phyloP scores from a whole-genome alignment of 2,797 vertebrate genomes.

The Coluber constrictor region DNA sequence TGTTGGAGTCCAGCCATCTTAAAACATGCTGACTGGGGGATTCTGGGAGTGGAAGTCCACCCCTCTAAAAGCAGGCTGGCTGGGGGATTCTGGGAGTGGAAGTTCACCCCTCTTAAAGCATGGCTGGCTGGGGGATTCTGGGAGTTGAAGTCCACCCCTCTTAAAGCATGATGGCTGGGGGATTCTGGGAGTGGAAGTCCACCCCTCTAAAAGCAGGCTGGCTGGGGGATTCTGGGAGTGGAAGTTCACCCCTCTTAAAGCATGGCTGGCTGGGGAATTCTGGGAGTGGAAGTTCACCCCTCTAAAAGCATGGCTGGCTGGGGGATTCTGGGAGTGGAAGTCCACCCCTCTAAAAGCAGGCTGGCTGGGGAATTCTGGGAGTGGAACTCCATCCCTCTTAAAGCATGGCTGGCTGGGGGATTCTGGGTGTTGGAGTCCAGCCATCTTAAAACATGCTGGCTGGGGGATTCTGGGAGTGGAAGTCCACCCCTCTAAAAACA shows the following conservation, averaged over 20 bases:
- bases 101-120: neutral
- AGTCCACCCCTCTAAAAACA: neutral
- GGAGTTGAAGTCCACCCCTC: neutral
- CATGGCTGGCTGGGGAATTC: fast-evolving
- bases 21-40: neutral
- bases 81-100: neutral
- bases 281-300: neutral
- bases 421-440: no score
- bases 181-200: neutral
- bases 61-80: fast-evolving
- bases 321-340: neutral
- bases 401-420: no score
- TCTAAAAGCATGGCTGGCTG: no score
- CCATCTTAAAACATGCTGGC: no score
- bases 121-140: neutral
- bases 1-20: neutral
- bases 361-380: no score
- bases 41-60: neutral
- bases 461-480: no score
- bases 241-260: neutral
- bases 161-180: neutral
- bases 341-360: no score
- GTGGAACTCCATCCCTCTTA: no score
- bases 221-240: neutral
- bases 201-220: fast-evolving